These are phyloP conservation scores for Trachelus iudaicus DNA, from an alignment of 2,888 invertebrate genomes.

Conservation along the genomic window DNA sequence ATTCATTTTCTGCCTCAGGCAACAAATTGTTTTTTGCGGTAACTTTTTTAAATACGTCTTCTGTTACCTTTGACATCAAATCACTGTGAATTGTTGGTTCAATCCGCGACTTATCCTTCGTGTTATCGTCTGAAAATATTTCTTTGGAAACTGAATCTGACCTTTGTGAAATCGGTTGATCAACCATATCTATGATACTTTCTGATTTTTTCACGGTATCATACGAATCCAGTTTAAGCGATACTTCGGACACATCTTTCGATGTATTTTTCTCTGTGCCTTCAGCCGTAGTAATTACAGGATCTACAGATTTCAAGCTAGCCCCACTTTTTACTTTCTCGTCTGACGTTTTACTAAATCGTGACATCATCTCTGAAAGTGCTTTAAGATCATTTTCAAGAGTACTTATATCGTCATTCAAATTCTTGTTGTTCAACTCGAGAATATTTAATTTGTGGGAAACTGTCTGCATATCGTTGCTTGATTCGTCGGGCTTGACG, in stretches of 20 bases:
- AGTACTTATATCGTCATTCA: constrained; percentile 57
- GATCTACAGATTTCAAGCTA: background rate
- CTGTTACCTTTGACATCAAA: constrained; percentile 24
- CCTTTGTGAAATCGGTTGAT: background rate
- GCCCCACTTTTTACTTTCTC: constrained; percentile 37
- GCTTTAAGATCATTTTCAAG: constrained; percentile 57
- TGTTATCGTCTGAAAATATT: background rate
- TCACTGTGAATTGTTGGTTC: constrained; percentile 14
- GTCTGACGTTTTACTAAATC: constrained; percentile 52
- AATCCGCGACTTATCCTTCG: background rate
- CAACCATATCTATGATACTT: background rate
- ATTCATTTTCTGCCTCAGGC: constrained; percentile 27
- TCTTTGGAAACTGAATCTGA: background rate
- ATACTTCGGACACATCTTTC: constrained; percentile 50
- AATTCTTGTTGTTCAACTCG: constrained; percentile 54
- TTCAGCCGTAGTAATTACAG: background rate
- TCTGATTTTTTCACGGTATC: background rate
- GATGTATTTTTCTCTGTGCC: constrained; percentile 38
- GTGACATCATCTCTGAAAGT: constrained; percentile 60
- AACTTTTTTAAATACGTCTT: constrained; percentile 22
- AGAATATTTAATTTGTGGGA: constrained; percentile 47
- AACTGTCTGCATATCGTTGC: background rate
- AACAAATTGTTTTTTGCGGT: constrained; percentile 23
- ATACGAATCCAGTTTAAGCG: constrained; percentile 21
- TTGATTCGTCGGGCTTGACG: constrained; percentile 3